Conservation (phyloP, 2,113 vertebrate genomes). For the Oreotrochilus melanogaster region DNA sequence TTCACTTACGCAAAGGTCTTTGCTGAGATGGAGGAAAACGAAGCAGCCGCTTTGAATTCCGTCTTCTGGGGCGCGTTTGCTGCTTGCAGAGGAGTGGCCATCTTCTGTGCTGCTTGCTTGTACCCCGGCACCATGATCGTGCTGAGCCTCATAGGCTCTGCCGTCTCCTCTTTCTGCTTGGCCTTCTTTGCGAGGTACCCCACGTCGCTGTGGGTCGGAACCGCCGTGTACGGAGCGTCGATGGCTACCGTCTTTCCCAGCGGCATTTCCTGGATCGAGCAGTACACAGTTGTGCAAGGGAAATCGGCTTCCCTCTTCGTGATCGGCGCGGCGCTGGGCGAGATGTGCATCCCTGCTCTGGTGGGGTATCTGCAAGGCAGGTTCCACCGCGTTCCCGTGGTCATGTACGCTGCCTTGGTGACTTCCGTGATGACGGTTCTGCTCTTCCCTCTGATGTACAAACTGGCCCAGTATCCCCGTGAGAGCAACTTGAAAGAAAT, state of each 20-base stretch:
- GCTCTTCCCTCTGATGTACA: slow-evolving; percentile 91
- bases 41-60: slow-evolving; percentile 88
- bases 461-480: slow-evolving; percentile 77
- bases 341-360: slow-evolving; percentile 89
- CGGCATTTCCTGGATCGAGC: slow-evolving; percentile 93
- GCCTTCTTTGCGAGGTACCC: slow-evolving; percentile 77
- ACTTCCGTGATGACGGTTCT: slow-evolving; percentile 80
- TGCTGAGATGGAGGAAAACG: slow-evolving; percentile 69
- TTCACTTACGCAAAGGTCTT: slow-evolving; percentile 86
- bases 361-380: slow-evolving; percentile 85
- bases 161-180: slow-evolving; percentile 79
- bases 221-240: slow-evolving; percentile 85
- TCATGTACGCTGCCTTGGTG: slow-evolving; percentile 84
- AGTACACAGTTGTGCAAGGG: slow-evolving; percentile 88
- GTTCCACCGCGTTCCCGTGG: slow-evolving; percentile 75
- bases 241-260: slow-evolving; percentile 94
- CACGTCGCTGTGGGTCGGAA: slow-evolving; percentile 84
- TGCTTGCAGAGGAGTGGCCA: slow-evolving; percentile 82
- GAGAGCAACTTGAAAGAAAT: not conserved
- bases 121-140: slow-evolving; percentile 89
- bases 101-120: slow-evolving; percentile 85
- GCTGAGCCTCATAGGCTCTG: slow-evolving; percentile 82
- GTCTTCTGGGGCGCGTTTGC: slow-evolving; percentile 93
- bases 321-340: slow-evolving; percentile 87
- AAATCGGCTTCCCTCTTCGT: slow-evolving; percentile 85